Evolutionary conservation across 2,888 invertebrate genomes (phyloP), one percentile per base, ranked within the genome.

Genomic region (Eudasyphora cyanicolor): DNA sequence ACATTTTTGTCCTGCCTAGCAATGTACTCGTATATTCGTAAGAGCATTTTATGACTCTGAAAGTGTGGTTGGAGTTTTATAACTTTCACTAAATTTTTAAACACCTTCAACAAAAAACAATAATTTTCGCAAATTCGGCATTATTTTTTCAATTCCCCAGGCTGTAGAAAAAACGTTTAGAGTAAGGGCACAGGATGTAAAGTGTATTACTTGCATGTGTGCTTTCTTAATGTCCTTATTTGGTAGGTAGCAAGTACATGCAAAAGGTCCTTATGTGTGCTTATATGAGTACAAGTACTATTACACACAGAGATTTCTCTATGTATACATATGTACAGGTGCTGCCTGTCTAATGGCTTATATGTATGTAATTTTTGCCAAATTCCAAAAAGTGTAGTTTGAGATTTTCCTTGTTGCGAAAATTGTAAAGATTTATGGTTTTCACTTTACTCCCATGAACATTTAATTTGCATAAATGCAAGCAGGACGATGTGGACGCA

Each of bases 161-260:
- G 27, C 10, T 29, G 29, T 32, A 2, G 32, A 6, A 32, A 29
- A 29, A 32, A 32, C 14, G 60, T n/a, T n/a, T 29, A 60, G 60
- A 29, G 32, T n/a, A 32, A 32, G 60, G 32, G 54, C 32, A 21
- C 54, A 29, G n/a, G 29, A 14, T n/a, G 29, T 14, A 60, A 60
- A 29, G 14, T 60, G 60, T 45, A n/a, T 45, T 12, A n/a, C 14
- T 32, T 32, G 38, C 49, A 71, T 51, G 74, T 64, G 49, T 74
- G 64, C 80, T 75, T 71, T 71, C 62, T 81, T 75, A 64, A 77
- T 78, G 19, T 38, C 62, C 71, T 60, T 60, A 27, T 32, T 60
- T 60, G 27, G 29, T 32, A 8, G 27, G 32, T 32, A 6, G 32
- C 32, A 32, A 32, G 4, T 32, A 32, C 8, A 32, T 8, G 32